These are phyloP conservation scores for Aplochiton taeniatus DNA, from an alignment of 2,797 vertebrate species.

Conservation along the genomic window DNA sequence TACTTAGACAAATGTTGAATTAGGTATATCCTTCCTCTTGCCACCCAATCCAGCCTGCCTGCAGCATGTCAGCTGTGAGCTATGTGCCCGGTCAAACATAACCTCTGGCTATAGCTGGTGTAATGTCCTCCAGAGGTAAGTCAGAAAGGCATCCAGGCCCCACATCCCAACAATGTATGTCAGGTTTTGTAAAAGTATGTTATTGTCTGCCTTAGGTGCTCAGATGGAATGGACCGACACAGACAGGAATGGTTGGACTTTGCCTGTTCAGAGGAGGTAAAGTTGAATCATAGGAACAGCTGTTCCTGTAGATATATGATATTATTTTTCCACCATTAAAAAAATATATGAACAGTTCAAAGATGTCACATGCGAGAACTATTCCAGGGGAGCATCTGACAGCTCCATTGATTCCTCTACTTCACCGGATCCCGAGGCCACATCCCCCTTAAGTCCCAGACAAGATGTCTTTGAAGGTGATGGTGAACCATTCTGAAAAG, in stretches of 20 bases:
- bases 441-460: constrained; percentile 61
- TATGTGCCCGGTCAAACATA: constrained; percentile 80
- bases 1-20: background rate
- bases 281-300: background rate
- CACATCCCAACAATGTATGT: background rate
- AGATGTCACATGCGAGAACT: constrained; percentile 79
- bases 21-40: constrained; percentile 5
- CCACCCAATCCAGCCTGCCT: constrained; percentile 82
- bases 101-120: constrained; percentile 94
- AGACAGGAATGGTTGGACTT: constrained; percentile 93
- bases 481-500: constrained; percentile 64
- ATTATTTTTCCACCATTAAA: background rate
- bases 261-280: constrained; percentile 83
- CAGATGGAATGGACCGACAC: constrained; percentile 94
- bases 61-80: constrained; percentile 83
- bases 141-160: background rate
- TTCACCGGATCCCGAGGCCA: constrained; percentile 38
- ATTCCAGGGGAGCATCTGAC: constrained; percentile 60
- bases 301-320: constrained; percentile 4
- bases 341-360: constrained; percentile 68
- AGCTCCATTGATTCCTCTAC: constrained; percentile 56
- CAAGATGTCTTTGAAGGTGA: constrained; percentile 73
- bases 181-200: background rate
- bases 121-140: constrained; percentile 90
- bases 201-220: constrained; percentile 78